phyloP scores from a whole-genome alignment of 2,888 invertebrate genomes.

The Hyposoter dolosus region DNA sequence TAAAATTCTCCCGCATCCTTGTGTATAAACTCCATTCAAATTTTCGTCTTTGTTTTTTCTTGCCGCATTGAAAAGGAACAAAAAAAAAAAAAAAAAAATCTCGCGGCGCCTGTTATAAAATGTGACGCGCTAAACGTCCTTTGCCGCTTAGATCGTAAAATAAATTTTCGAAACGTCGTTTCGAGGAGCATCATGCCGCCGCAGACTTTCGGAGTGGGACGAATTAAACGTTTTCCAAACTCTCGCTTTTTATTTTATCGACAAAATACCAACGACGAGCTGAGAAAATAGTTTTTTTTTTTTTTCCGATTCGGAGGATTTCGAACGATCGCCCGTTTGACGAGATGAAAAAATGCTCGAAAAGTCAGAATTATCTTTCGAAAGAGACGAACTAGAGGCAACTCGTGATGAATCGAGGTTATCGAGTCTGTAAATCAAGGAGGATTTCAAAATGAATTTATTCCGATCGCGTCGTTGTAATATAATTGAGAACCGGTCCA shows the following conservation, averaged over 20 bases:
- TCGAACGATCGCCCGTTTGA: background rate
- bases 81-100: conserved; percentile 2
- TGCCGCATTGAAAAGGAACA: background rate
- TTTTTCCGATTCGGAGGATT: background rate
- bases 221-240: conserved; percentile 13
- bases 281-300: background rate
- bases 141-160: conserved; percentile 27
- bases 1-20: conserved; percentile 6
- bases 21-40: conserved; percentile 9
- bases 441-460: conserved; percentile 37
- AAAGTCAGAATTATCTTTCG: background rate
- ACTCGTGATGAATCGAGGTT: conserved; percentile 12
- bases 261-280: background rate
- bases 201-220: background rate
- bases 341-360: background rate
- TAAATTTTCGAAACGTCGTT: conserved; percentile 21
- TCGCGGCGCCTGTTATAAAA: conserved; percentile 25
- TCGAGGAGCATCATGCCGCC: background rate
- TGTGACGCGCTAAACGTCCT: conserved; percentile 6
- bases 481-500: conserved; percentile 12
- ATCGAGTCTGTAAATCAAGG: conserved; percentile 5
- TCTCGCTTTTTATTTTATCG: background rate
- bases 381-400: background rate
- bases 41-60: background rate
- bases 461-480: conserved; percentile 8